Conservation (phyloP, 2,113 vertebrate genomes). For the Penelope pileata region DNA sequence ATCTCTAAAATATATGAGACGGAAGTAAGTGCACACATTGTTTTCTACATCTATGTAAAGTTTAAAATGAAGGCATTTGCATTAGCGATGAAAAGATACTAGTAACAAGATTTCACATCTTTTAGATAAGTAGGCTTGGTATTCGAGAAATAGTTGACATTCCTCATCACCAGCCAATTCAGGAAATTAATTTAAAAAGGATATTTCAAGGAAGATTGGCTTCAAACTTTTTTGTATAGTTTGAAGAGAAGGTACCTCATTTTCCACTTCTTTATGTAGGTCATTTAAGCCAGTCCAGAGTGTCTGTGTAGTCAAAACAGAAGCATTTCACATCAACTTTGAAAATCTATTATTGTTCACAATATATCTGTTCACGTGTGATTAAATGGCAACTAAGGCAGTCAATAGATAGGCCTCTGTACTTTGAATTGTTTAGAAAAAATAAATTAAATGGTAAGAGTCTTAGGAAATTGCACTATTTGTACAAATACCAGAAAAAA, state of each 20-base stretch:
- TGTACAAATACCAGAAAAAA: not conserved
- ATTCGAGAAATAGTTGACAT: conserved; percentile 29
- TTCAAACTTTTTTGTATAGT: not conserved
- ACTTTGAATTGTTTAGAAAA: not conserved
- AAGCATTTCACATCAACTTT: not conserved
- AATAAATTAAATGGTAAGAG: no score
- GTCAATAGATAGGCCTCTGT: not conserved
- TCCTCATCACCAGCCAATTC: not conserved
- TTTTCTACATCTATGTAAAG: not conserved
- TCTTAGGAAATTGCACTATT: not conserved
- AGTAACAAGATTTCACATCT: not conserved
- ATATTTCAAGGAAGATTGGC: conserved; percentile 16
- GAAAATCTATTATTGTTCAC: not conserved
- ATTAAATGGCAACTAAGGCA: not conserved
- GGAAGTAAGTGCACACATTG: not conserved
- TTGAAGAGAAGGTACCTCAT: not conserved
- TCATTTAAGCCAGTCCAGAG: not conserved
- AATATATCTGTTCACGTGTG: not conserved
- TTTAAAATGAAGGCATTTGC: not conserved
- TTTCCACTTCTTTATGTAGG: not conserved
- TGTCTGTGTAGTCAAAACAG: not conserved
- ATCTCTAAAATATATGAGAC: not conserved
- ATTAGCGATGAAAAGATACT: not conserved
- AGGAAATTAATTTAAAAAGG: conserved; percentile 34
- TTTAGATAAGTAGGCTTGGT: not conserved